Evolutionary conservation across 2,797 vertebrate species (phyloP).

Genomic region (Brachymystax lenok): DNA sequence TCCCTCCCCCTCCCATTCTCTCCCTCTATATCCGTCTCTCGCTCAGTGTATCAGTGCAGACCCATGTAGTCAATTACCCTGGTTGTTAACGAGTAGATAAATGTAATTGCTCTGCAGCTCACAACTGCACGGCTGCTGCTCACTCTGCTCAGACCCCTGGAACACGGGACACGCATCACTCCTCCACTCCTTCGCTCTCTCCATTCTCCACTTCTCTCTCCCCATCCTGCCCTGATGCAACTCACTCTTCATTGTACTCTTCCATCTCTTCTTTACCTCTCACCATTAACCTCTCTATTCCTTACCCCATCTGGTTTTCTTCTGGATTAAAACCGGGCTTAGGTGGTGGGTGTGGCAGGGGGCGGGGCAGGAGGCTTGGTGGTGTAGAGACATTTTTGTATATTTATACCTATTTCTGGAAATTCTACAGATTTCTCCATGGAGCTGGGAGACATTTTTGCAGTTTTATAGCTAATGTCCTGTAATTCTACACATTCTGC

Average conservation of each 20-base stretch:
- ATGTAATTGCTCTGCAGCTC: slow-evolving; percentile 77
- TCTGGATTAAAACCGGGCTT: no score
- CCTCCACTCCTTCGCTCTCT: slow-evolving; percentile 23
- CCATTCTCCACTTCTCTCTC: slow-evolving; percentile 45
- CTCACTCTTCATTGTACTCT: background rate
- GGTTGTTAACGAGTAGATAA: slow-evolving; percentile 80
- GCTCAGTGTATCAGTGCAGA: slow-evolving; percentile 64
- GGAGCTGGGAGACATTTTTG: no score
- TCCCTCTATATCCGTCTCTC: slow-evolving; percentile 49
- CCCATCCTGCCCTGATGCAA: background rate
- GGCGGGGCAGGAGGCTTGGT: no score
- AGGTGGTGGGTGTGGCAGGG: no score
- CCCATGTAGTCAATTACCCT: slow-evolving; percentile 78
- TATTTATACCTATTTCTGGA: no score
- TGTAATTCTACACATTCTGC: no score
- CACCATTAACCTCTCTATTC: slow-evolving; percentile 12
- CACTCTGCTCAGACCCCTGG: slow-evolving; percentile 41
- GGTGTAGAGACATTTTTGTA: no score
- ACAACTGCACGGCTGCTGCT: slow-evolving; percentile 55
- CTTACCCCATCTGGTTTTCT: no score
- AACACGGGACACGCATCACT: slow-evolving; percentile 44
- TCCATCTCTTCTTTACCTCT: background rate
- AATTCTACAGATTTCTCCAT: no score
- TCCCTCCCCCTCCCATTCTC: slow-evolving; percentile 35
- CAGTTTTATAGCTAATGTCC: no score